Conservation (phyloP, 23 tunicate species). For the Clavelina lepadiformis region DNA sequence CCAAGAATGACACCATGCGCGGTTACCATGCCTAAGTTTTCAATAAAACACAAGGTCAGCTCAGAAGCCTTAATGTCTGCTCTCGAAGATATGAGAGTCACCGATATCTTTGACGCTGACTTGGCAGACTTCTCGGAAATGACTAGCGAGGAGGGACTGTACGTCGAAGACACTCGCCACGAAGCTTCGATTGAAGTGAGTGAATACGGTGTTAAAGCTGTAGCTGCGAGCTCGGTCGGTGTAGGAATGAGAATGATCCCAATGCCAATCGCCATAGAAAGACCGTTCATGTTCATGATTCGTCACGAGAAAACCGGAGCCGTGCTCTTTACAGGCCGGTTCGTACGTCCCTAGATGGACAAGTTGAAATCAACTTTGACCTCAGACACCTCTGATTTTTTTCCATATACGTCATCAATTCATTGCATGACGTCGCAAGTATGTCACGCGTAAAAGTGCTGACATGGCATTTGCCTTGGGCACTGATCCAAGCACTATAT, state of each 20-base stretch:
- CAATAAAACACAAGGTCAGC: conserved; percentile 17
- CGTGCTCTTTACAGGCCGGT: conserved; percentile 52
- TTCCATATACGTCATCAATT: too few relatives aligned
- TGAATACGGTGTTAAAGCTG: conserved; percentile 67
- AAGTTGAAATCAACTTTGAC: not conserved
- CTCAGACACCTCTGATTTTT: too few relatives aligned
- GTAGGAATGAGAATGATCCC: conserved; percentile 26
- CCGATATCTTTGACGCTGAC: conserved; percentile 40
- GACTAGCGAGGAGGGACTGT: conserved; percentile 24
- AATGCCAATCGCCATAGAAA: conserved; percentile 12
- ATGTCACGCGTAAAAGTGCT: too few relatives aligned
- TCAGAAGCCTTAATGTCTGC: conserved; percentile 22
- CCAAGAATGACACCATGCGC: conserved; percentile 17
- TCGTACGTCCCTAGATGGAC: conserved; percentile 29
- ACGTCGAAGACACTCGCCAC: conserved; percentile 53
- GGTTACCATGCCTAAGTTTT: conserved; percentile 69
- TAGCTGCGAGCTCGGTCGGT: conserved; percentile 46
- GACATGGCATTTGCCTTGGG: too few relatives aligned
- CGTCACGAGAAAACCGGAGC: conserved; percentile 60
- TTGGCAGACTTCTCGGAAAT: conserved; percentile 51
- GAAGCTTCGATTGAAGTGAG: conserved; percentile 49
- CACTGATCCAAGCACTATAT: too few relatives aligned
- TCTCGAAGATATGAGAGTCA: conserved; percentile 41
- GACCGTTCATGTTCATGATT: conserved; percentile 65
- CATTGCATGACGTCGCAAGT: too few relatives aligned